Percentiles rank a stretch among this genome's conserved stretches.
These are phyloP conservation scores for Euschistus heros DNA, from an alignment of 1,140 invertebrate species.

Conservation along the genomic window DNA sequence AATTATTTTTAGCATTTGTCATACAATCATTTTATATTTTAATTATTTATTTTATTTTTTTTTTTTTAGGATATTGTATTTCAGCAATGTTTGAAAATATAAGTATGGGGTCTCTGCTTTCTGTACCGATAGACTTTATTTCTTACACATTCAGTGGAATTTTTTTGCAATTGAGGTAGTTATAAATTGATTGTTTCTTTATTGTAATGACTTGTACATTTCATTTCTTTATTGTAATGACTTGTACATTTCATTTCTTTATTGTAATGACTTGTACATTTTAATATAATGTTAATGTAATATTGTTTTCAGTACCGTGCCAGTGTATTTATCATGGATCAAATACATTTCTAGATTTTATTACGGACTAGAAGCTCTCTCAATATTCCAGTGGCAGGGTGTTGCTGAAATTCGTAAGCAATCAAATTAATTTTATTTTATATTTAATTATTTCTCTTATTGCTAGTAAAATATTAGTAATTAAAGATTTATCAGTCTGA, in stretches of 20 bases:
- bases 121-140: constrained; percentile 53
- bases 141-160: constrained; percentile 50
- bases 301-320: constrained; percentile 33
- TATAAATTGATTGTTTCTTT: not conserved
- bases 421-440: too few relatives aligned
- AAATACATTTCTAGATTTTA: constrained; percentile 56
- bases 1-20: not conserved
- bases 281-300: constrained; percentile 4
- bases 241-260: too few relatives aligned
- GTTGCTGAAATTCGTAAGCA: constrained; percentile 46
- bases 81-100: constrained; percentile 52
- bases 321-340: constrained; percentile 41
- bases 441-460: too few relatives aligned
- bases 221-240: not conserved
- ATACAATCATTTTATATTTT: not conserved
- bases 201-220: not conserved
- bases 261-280: not conserved
- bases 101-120: constrained; percentile 46
- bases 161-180: constrained; percentile 46
- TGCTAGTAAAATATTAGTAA: too few relatives aligned
- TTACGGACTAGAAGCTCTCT: constrained; percentile 54
- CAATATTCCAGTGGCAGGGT: constrained; percentile 52
- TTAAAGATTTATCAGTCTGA: too few relatives aligned
- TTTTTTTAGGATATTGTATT: constrained; percentile 46
- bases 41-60: constrained; percentile 23